Conservation (phyloP, 1,140 invertebrate genomes). For the Solenopsis fugax region DNA sequence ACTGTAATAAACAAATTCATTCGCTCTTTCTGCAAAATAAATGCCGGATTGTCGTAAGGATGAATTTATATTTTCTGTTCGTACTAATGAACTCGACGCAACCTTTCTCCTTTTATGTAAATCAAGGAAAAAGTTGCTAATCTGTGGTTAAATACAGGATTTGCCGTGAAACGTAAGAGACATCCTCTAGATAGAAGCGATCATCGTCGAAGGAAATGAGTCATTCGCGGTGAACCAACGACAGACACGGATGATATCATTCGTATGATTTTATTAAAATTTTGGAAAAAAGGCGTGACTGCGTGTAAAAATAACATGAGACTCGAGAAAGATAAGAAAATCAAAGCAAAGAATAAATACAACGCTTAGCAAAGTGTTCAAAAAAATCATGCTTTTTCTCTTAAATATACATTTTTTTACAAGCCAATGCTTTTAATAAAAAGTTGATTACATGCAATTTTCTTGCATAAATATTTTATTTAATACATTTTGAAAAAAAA, state of each 20-base stretch:
- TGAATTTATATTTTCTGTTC: no score
- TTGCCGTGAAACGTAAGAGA: background rate
- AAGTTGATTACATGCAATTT: background rate
- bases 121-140: conserved; percentile 15
- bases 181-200: conserved; percentile 48
- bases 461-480: background rate
- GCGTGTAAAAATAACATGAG: background rate
- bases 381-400: background rate
- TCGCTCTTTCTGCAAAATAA: background rate
- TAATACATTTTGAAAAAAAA: background rate
- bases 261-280: conserved; percentile 64
- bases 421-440: background rate
- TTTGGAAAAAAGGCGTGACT: background rate
- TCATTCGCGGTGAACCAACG: conserved; percentile 65
- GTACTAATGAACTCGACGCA: background rate
- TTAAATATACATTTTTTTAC: background rate
- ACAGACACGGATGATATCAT: conserved; percentile 66
- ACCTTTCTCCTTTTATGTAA: background rate
- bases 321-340: background rate
- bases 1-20: background rate
- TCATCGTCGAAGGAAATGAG: conserved; percentile 64
- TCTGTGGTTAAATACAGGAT: conserved; percentile 2
- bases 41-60: no score
- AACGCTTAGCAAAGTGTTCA: background rate
- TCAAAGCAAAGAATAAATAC: background rate